phyloP scores from a whole-genome alignment of 2,113 vertebrate species.

The Mystacornis crossleyi region DNA sequence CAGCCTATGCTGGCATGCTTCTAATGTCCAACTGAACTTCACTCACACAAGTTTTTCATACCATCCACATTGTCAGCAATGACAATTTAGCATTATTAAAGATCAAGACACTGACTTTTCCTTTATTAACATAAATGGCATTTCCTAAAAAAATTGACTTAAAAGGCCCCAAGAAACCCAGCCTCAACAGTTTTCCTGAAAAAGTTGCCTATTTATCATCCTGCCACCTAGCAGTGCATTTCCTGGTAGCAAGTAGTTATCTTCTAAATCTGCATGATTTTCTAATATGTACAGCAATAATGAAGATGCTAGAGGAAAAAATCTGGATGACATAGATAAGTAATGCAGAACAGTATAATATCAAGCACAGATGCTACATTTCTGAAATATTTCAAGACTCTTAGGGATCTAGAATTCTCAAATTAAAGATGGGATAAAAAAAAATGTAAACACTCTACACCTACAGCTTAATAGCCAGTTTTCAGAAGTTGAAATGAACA shows the following conservation, averaged over 20 bases:
- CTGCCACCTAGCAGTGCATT: rapidly evolving
- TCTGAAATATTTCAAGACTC: neutral
- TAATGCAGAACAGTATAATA: neutral
- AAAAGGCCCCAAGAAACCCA: neutral
- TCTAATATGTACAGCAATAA: neutral
- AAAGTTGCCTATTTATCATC: neutral
- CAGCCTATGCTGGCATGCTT: neutral
- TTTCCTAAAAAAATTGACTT: neutral
- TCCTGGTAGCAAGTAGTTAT: neutral
- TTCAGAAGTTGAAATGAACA: neutral
- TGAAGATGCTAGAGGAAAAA: neutral
- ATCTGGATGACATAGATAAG: neutral
- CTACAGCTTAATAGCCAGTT: neutral
- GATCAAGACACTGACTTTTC: neutral
- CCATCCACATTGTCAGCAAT: neutral
- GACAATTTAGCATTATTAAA: neutral
- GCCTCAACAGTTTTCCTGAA: neutral
- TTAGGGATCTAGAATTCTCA: neutral
- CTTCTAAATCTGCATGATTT: neutral
- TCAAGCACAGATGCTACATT: neutral
- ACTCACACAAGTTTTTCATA: neutral
- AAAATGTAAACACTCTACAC: neutral
- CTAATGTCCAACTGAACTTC: neutral
- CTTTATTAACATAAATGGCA: neutral
- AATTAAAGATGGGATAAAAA: neutral